Percentiles rank a stretch among this genome's conserved stretches.
These are phyloP conservation scores for Spheniscus humboldti DNA, from an alignment of 2,797 vertebrate genomes.

Conservation along the genomic window DNA sequence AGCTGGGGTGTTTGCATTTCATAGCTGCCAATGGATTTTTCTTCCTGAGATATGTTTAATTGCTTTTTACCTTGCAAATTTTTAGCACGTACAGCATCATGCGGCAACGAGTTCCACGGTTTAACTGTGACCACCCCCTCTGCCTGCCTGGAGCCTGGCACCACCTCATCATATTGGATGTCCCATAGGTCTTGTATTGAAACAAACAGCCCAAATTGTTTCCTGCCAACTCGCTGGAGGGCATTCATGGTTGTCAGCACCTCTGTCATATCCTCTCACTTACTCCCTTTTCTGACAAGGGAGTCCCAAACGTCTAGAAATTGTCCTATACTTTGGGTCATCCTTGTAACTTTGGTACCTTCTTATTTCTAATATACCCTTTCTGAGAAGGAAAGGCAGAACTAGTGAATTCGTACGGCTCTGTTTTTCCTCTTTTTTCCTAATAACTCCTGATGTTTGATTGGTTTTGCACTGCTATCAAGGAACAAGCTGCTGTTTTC, in stretches of 20 bases:
- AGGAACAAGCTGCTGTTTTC: background rate
- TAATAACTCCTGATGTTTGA: background rate
- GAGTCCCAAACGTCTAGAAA: background rate
- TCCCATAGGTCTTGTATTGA: background rate
- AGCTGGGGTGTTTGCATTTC: background rate
- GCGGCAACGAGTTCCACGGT: background rate
- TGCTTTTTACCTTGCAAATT: background rate
- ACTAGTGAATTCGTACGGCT: background rate
- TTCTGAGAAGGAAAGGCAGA: background rate
- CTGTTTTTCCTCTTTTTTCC: background rate
- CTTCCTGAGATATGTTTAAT: background rate
- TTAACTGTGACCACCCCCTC: background rate
- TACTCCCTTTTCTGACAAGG: background rate
- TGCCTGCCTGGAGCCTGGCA: background rate
- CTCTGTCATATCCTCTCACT: background rate
- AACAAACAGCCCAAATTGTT: background rate
- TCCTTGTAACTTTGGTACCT: background rate
- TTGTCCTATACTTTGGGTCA: background rate
- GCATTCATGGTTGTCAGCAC: background rate
- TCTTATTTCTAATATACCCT: background rate
- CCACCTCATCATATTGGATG: background rate
- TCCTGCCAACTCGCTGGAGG: background rate
- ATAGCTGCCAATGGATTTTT: background rate
- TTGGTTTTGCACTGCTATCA: background rate
- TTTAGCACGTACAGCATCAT: background rate